phyloP scores from a whole-genome alignment of 2,888 invertebrate species.

The Ypsolopha sequella region DNA sequence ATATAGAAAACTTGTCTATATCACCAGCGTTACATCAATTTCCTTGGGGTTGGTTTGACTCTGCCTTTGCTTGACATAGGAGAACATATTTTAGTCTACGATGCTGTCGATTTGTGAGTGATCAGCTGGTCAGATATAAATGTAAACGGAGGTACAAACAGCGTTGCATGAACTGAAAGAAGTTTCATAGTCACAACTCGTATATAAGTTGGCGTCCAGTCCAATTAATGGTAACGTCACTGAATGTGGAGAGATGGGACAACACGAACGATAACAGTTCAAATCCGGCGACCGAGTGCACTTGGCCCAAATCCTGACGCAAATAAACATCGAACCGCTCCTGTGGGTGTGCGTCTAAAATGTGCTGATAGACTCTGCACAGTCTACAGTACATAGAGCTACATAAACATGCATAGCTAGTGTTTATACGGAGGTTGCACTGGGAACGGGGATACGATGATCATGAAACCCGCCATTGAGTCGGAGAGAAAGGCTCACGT shows the following conservation, averaged over 20 bases:
- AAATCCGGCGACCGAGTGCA: slow-evolving; percentile 47
- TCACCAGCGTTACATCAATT: no score
- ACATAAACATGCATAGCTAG: slow-evolving; percentile 6
- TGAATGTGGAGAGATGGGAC: slow-evolving; percentile 13
- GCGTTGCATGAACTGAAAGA: neutral
- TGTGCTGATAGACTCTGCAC: slow-evolving; percentile 3
- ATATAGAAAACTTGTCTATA: no score
- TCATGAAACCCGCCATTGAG: slow-evolving; percentile 30
- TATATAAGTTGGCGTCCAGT: neutral
- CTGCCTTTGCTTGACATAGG: no score
- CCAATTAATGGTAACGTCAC: slow-evolving; percentile 14
- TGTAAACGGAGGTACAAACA: neutral
- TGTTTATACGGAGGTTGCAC: slow-evolving; percentile 18
- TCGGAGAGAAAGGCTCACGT: slow-evolving; percentile 14
- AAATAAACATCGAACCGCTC: slow-evolving; percentile 48
- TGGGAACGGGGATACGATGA: slow-evolving; percentile 30
- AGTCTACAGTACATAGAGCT: slow-evolving; percentile 6
- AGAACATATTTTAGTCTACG: no score
- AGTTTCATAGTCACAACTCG: no score
- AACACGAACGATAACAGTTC: slow-evolving; percentile 28
- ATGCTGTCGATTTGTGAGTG: no score
- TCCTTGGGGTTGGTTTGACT: no score
- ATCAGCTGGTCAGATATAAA: no score
- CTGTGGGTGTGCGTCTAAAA: slow-evolving; percentile 20
- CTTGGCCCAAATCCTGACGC: slow-evolving; percentile 55